These are phyloP conservation scores for Limenitis camilla DNA, from an alignment of 2,888 invertebrate genomes.

Conservation along the genomic window DNA sequence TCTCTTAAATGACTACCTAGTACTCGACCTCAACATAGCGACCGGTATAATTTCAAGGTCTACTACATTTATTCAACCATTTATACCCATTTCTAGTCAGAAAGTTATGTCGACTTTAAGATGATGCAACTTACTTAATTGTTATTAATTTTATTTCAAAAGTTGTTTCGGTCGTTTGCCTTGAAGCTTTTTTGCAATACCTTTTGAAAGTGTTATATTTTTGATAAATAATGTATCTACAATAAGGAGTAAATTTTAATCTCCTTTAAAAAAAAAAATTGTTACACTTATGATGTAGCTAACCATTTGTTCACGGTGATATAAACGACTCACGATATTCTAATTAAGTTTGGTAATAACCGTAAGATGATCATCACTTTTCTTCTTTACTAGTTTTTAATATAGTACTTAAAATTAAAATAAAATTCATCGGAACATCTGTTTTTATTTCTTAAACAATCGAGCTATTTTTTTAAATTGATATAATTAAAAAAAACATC, in stretches of 20 bases:
- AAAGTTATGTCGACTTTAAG: conserved; percentile 24
- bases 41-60: conserved; percentile 24
- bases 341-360: too few relatives aligned
- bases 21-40: conserved; percentile 11
- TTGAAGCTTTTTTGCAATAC: conserved; percentile 27
- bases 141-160: conserved; percentile 31
- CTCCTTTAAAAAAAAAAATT: too few relatives aligned
- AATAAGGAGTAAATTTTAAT: not conserved
- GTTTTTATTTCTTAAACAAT: not conserved
- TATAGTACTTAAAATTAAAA: too few relatives aligned
- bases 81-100: conserved; percentile 28
- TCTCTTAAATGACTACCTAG: conserved; percentile 20
- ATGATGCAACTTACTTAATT: conserved; percentile 27
- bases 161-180: conserved; percentile 33
- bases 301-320: too few relatives aligned
- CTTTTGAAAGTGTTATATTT: conserved; percentile 21
- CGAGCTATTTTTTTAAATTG: not conserved
- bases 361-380: too few relatives aligned
- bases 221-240: not conserved
- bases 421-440: not conserved
- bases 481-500: not conserved
- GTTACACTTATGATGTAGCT: too few relatives aligned
- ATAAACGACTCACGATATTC: too few relatives aligned
- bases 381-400: too few relatives aligned
- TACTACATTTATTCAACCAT: conserved; percentile 18